phyloP scores from a whole-genome alignment of 2,113 vertebrate species.

The Malurus cyaneus region DNA sequence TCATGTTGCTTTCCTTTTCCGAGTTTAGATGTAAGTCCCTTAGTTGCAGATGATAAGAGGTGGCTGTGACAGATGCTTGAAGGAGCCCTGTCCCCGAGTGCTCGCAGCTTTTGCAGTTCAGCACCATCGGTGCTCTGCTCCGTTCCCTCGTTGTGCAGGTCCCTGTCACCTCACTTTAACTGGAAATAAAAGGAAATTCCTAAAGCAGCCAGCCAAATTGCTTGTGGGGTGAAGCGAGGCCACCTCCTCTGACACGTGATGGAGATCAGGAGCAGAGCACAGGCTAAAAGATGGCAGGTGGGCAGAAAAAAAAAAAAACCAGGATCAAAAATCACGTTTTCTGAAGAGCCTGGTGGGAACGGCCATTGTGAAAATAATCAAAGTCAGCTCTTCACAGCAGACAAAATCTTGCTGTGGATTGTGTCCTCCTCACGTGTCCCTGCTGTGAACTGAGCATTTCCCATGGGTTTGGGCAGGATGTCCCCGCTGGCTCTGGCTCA shows the following conservation, averaged over 20 bases:
- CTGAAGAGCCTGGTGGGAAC: not conserved
- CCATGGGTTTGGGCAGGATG: not conserved
- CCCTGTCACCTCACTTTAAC: not conserved
- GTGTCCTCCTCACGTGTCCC: accelerated
- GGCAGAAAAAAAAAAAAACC: not conserved
- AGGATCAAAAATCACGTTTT: not conserved
- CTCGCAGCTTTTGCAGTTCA: not conserved
- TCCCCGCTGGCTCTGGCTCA: not conserved
- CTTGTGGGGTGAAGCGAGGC: not conserved
- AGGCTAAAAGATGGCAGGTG: not conserved
- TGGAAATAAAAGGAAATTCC: not conserved
- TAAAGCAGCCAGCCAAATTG: accelerated
- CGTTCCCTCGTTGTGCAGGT: not conserved
- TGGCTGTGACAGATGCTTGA: not conserved
- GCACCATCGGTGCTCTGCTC: not conserved
- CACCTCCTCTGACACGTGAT: not conserved
- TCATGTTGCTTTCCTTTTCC: not conserved
- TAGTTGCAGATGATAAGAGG: accelerated
- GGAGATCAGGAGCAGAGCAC: not conserved
- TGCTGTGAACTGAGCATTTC: not conserved
- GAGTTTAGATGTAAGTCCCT: not conserved
- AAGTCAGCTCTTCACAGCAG: not conserved
- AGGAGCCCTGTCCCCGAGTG: not conserved
- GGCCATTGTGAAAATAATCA: not conserved
- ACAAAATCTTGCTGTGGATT: not conserved